Evolutionary conservation across 2,797 vertebrate genomes (phyloP), one percentile per base, ranked within the genome.

Genomic region (Pangasius mekongensis): DNA sequence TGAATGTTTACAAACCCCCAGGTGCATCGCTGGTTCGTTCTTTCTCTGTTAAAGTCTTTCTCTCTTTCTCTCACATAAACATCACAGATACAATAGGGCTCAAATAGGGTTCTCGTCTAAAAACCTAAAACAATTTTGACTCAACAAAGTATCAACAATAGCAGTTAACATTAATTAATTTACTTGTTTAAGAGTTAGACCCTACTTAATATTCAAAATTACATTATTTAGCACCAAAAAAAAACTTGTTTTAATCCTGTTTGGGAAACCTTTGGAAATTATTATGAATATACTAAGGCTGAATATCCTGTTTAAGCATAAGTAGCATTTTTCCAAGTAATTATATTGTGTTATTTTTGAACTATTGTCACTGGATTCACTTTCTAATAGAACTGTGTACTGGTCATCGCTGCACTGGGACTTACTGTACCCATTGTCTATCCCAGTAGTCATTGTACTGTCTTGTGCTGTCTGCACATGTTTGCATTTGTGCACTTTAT

Each of bases 1-100:
- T 92, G 90, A 91, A 91, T 91, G 90, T 89, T 92, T 92, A 91
- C 89, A 92, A 91, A 90, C 87, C 91, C 92, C 89, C 92, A 91
- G 90, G 91, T 91, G 91, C 88, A 84, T 85, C 89, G 86, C 81
- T 49, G 47, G 52, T 30, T 86, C 64, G 6, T 77, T 88, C 8
- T 64, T 54, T 89, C 56, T 84, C 58, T 84, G 30, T 85, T 52
- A 47, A 36, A 69, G 58, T 87, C 76, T 82, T 78, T 82, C 74
- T 86, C 74, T 73, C 58, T 78, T 82, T 85, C 62, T 81, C 54
- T 76, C 84, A 56, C 81, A 87, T 83, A 88, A 76, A 89, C 83
- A 54, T 52, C 43, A 74, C 67, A 30, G 54, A 54, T 67, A 89
- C 74, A 56, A 52, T 43, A 86, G 64, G 18, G 8, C 33, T 30